Conservation (phyloP, 1,140 invertebrate genomes). For the Chlorops oryzae region DNA sequence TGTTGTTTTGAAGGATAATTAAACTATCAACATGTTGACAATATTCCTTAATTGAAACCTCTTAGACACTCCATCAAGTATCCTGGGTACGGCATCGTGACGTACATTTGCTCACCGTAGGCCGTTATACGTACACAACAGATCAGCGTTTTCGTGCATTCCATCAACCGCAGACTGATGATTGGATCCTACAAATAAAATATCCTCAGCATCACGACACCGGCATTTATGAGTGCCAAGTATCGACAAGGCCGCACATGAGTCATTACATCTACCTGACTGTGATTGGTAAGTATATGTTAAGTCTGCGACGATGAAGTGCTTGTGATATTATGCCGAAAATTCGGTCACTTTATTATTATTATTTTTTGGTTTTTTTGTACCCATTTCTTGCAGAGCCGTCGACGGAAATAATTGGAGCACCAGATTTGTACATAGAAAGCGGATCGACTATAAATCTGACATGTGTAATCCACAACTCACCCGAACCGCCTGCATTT, state of each 20-base stretch:
- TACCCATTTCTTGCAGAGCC: constrained; percentile 71
- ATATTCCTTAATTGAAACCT: too few relatives aligned
- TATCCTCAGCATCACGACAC: constrained; percentile 70
- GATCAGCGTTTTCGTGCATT: constrained; percentile 77
- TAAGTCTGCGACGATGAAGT: neutral
- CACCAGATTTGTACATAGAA: constrained; percentile 78
- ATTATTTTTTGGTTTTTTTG: neutral
- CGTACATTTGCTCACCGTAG: constrained; percentile 75
- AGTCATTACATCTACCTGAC: constrained; percentile 74
- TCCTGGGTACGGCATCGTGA: constrained; percentile 80
- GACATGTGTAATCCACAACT: constrained; percentile 77
- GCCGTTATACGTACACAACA: constrained; percentile 77
- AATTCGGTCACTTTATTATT: neutral
- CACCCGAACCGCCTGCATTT: constrained; percentile 78
- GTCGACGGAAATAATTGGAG: constrained; percentile 77
- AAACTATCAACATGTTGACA: too few relatives aligned
- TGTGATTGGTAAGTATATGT: constrained; percentile 70
- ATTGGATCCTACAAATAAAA: constrained; percentile 77
- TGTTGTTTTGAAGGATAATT: too few relatives aligned
- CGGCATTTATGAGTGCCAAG: constrained; percentile 78
- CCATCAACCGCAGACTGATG: constrained; percentile 69
- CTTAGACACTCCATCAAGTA: constrained; percentile 72
- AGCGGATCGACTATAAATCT: constrained; percentile 83
- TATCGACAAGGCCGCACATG: constrained; percentile 77
- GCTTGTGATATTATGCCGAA: neutral